Evolutionary conservation across 2,888 invertebrate genomes (phyloP).

Genomic region (Limnephilus auricula): DNA sequence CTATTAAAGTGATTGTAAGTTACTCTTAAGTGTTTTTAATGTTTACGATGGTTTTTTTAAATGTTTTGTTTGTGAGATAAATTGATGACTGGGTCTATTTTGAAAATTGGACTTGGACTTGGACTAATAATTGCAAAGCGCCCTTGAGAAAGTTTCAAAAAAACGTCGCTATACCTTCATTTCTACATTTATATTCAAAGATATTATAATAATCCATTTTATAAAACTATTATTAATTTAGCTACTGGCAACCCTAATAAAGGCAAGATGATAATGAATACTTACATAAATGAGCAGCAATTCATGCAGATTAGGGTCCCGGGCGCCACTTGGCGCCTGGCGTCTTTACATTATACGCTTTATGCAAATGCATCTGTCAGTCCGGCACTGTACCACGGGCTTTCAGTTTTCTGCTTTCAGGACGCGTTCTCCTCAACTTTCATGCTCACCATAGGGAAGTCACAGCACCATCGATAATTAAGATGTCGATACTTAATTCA

Average conservation of each 20-base stretch:
- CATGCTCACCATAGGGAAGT: neutral
- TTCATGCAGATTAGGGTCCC: conserved; percentile 73
- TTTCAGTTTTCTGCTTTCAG: neutral
- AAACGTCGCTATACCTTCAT: no score
- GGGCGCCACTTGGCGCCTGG: conserved; percentile 64
- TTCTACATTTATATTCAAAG: no score
- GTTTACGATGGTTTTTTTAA: no score
- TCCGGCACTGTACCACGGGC: neutral
- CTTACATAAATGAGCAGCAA: conserved; percentile 79
- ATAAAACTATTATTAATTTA: neutral
- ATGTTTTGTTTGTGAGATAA: no score
- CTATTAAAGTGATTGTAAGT: no score
- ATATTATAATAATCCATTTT: no score
- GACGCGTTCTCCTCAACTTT: neutral
- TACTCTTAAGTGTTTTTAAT: no score
- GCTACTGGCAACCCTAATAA: conserved; percentile 3
- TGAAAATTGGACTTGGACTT: no score
- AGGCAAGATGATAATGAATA: conserved; percentile 67
- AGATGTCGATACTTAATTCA: no score
- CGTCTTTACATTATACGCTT: conserved; percentile 21
- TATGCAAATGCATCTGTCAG: conserved; percentile 31
- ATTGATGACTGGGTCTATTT: no score
- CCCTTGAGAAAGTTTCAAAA: no score
- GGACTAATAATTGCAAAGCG: no score
- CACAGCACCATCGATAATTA: neutral